These are phyloP conservation scores for Pagrus major DNA, from an alignment of 2,113 vertebrate species.

Conservation along the genomic window DNA sequence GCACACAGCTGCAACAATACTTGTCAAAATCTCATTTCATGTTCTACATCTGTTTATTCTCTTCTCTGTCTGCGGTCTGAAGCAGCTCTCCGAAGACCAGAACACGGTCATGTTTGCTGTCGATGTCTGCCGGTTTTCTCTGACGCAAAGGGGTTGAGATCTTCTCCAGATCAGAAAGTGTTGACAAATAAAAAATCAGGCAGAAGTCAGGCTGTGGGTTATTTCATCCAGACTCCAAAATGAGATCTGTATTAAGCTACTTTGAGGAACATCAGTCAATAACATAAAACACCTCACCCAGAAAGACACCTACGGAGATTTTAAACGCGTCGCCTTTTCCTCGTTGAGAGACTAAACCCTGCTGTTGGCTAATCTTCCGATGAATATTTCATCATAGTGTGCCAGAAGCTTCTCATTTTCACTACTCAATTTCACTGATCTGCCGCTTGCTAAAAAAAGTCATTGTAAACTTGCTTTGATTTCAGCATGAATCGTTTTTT, in stretches of 20 bases:
- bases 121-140: constrained; percentile 1
- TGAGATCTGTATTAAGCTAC: constrained; percentile 13
- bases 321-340: constrained; percentile 23
- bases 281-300: constrained; percentile 13
- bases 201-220: constrained; percentile 11
- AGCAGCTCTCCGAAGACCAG: background rate
- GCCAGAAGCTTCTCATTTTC: constrained; percentile 5
- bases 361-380: constrained; percentile 30
- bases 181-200: constrained; percentile 37
- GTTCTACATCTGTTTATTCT: constrained; percentile 5
- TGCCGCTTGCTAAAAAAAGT: background rate
- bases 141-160: constrained; percentile 15
- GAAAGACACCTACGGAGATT: constrained; percentile 25
- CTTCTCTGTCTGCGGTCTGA: background rate
- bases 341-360: background rate
- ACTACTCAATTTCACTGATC: background rate
- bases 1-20: background rate
- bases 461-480: background rate
- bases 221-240: constrained; percentile 19
- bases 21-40: background rate
- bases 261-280: background rate
- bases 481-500: background rate
- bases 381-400: constrained; percentile 19
- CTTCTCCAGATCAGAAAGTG: constrained; percentile 12
- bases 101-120: background rate